These are phyloP conservation scores for Globia sparganii DNA, from an alignment of 2,888 invertebrate genomes.

Conservation along the genomic window DNA sequence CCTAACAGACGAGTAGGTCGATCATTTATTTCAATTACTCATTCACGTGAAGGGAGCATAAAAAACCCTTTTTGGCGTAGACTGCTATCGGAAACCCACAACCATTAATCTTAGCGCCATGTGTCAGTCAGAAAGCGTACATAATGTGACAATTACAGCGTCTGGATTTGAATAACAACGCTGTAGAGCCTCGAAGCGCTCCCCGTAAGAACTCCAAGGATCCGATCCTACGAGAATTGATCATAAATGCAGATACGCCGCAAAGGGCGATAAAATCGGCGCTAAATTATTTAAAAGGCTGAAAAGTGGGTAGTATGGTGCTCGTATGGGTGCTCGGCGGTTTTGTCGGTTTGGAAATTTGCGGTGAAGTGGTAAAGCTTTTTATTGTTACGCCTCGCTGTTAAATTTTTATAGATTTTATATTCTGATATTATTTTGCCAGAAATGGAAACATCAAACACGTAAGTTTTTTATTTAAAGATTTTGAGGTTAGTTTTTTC, in stretches of 20 bases:
- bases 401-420: constrained; percentile 46
- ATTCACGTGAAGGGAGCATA: constrained; percentile 62
- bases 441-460: constrained; percentile 26
- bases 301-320: constrained; percentile 60
- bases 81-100: constrained; percentile 60
- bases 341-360: constrained; percentile 45
- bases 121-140: constrained; percentile 66
- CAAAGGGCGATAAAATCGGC: constrained; percentile 67
- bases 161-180: constrained; percentile 63
- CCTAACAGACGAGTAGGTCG: constrained; percentile 53
- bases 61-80: constrained; percentile 62
- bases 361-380: constrained; percentile 43
- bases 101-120: constrained; percentile 70
- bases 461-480: neutral
- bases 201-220: constrained; percentile 39
- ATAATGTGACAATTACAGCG: constrained; percentile 72
- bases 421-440: constrained; percentile 26
- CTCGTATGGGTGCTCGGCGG: constrained; percentile 45
- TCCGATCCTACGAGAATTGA: constrained; percentile 48
- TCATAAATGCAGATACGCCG: constrained; percentile 66
- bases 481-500: neutral
- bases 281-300: constrained; percentile 75
- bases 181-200: constrained; percentile 19
- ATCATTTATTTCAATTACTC: constrained; percentile 72
- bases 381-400: constrained; percentile 45